Evolutionary conservation across 2,888 invertebrate species (phyloP).

Genomic region (Drosophila kanekoi): DNA sequence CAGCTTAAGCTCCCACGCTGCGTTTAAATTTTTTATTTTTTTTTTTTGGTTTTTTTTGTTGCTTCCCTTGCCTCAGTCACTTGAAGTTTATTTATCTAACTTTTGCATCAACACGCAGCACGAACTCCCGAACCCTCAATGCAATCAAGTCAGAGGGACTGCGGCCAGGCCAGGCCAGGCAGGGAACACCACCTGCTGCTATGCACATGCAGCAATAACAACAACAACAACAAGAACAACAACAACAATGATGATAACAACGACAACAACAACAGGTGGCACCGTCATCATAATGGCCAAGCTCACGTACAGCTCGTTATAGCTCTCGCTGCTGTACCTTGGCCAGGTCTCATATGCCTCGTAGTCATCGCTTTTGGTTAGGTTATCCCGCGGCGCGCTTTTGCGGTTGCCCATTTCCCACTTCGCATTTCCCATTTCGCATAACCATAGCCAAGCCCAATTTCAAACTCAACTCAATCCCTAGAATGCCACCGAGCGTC

Average conservation of each 20-base stretch:
- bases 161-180: conserved; percentile 47
- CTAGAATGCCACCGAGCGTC: conserved; percentile 39
- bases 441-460: conserved; percentile 20
- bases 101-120: conserved; percentile 77
- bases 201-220: conserved; percentile 42
- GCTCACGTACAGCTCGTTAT: conserved; percentile 72
- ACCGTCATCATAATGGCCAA: conserved; percentile 64
- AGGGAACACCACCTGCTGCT: conserved; percentile 65
- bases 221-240: conserved; percentile 3
- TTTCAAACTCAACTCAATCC: conserved; percentile 27
- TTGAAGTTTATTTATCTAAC: conserved; percentile 78
- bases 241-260: conserved; percentile 10
- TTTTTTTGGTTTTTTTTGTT: neutral
- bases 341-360: conserved; percentile 62
- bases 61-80: conserved; percentile 23
- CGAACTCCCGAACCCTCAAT: conserved; percentile 42
- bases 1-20: conserved; percentile 57
- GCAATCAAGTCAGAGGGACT: conserved; percentile 60
- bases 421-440: conserved; percentile 10
- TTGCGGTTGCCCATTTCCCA: conserved; percentile 54
- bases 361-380: conserved; percentile 71
- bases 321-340: conserved; percentile 8
- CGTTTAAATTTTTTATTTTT: conserved; percentile 55
- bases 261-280: conserved; percentile 62
- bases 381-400: conserved; percentile 71